Evolutionary conservation across 2,888 invertebrate species (phyloP).

Genomic region (Idaea straminata): DNA sequence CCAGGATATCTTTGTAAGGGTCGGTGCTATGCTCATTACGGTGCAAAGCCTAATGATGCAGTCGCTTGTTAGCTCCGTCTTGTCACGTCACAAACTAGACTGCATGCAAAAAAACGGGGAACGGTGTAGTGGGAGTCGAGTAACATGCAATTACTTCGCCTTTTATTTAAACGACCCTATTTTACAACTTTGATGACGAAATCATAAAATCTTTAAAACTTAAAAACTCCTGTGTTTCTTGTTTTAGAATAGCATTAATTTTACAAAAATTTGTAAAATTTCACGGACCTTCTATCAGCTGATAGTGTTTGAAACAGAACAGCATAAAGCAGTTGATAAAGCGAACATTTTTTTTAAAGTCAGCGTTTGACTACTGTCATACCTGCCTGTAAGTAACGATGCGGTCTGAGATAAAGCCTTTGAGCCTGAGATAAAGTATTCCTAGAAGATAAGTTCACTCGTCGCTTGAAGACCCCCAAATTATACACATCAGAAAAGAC

Average conservation of each 20-base stretch:
- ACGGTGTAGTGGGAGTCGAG: conserved; percentile 29
- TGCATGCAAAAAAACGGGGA: conserved; percentile 33
- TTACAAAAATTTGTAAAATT: neutral
- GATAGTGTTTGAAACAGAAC: too few relatives aligned
- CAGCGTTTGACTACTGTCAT: too few relatives aligned
- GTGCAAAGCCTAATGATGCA: conserved; percentile 58
- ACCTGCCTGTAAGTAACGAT: too few relatives aligned
- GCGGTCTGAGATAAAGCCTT: too few relatives aligned
- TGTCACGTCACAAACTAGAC: conserved; percentile 42
- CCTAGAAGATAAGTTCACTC: too few relatives aligned
- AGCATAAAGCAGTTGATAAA: too few relatives aligned
- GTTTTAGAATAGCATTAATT: neutral
- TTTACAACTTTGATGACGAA: neutral
- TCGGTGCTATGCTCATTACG: conserved; percentile 49
- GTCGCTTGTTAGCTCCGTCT: conserved; percentile 56
- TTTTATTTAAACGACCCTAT: conserved; percentile 3
- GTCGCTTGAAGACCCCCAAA: too few relatives aligned
- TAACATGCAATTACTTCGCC: conserved; percentile 27
- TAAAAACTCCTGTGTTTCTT: too few relatives aligned
- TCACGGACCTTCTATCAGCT: too few relatives aligned
- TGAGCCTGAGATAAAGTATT: too few relatives aligned
- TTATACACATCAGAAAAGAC: too few relatives aligned
- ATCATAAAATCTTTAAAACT: neutral
- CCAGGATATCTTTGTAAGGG: conserved; percentile 29
- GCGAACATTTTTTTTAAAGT: too few relatives aligned